These are phyloP conservation scores for Epinotia demarniana DNA, from an alignment of 2,888 invertebrate species.

Conservation along the genomic window DNA sequence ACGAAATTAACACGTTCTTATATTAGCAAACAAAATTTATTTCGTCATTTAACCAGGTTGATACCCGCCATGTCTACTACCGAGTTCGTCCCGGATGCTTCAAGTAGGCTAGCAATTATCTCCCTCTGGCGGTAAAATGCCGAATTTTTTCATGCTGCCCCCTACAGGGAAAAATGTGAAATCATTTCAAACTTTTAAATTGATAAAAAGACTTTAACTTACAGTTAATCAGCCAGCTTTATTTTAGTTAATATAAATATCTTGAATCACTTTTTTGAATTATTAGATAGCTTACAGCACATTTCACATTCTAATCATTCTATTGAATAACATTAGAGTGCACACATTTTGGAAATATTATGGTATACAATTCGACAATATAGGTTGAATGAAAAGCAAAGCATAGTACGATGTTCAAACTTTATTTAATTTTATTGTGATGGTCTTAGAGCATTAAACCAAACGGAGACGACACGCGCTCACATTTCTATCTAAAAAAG, in stretches of 20 bases:
- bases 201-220: neutral
- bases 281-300: neutral
- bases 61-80: constrained; percentile 92
- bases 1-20: constrained; percentile 83
- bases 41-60: constrained; percentile 88
- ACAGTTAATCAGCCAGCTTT: neutral
- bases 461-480: no score
- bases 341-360: neutral
- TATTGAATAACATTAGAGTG: neutral
- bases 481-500: no score
- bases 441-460: no score
- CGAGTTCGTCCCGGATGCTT: constrained; percentile 88
- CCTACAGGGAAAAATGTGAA: constrained; percentile 68
- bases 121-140: constrained; percentile 75
- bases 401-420: neutral
- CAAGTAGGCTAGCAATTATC: constrained; percentile 84
- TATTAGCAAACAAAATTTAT: constrained; percentile 85
- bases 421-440: neutral
- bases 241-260: neutral
- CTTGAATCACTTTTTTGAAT: neutral
- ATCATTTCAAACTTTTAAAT: constrained; percentile 17
- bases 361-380: neutral
- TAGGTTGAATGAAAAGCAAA: neutral
- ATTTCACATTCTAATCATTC: neutral
- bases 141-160: constrained; percentile 73